Evolutionary conservation across 1,140 invertebrate genomes (phyloP), one percentile per base, ranked within the genome.

Genomic region (Akabosia matsudoensis): DNA sequence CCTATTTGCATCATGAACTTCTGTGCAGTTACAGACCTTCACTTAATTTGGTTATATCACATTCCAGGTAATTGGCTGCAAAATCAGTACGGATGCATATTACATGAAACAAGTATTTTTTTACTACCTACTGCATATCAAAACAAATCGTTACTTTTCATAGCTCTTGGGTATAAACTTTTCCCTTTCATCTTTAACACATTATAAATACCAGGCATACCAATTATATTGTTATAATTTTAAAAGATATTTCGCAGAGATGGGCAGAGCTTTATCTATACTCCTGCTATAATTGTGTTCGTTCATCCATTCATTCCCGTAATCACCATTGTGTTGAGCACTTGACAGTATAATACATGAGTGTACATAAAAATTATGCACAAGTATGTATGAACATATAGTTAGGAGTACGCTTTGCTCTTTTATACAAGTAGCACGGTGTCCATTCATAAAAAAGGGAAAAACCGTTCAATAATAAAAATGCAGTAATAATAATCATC

Each of bases 401-500:
- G 4, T n/a, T n/a, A n/a, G n/a, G n/a, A n/a, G n/a, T n/a, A n/a
- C n/a, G n/a, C n/a, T n/a, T n/a, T n/a, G n/a, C n/a, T n/a, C n/a
- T n/a, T n/a, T n/a, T n/a, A n/a, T n/a, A n/a, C n/a, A n/a, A 56
- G 54, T 22, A 56, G n/a, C 54, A 56, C 14, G 54, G 7, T 30
- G 31, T n/a, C 31, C 61, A 67, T 67, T 67, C 61, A 67, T 67
- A 67, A 67, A 31, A 67, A 67, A 30, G 24, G 54, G n/a, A 14
- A 61, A 61, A 67, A 28, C 28, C 61, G 31, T 67, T 67, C 61
- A 67, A 67, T 67, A 61, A 61, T 61, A 67, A 67, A 56, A 67
- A 67, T 30, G 61, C 61, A 67, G 31, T 67, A 67, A 67, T 67
- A 67, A 67, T 31, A 67, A 67, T 31, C 24, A 31, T 67, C 61